A percentile compares a stretch with the other conserved stretches of the same genome.
These are phyloP conservation scores for Strigamia transsilvanica DNA, from an alignment of 2,888 invertebrate species.

Conservation along the genomic window DNA sequence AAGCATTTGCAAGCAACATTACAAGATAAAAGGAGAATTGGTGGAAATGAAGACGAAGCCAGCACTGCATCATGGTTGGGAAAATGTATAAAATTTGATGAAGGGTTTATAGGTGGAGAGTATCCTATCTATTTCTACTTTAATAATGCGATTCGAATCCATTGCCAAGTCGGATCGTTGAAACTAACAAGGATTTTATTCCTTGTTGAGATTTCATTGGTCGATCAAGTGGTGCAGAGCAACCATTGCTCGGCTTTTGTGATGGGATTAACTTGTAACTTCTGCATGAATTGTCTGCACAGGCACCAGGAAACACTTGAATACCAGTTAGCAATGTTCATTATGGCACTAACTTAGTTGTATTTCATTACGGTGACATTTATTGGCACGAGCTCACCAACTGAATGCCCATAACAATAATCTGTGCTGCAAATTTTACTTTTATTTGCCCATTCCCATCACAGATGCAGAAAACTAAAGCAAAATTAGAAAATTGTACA, in stretches of 20 bases:
- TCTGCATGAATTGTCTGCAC: slow-evolving; percentile 42
- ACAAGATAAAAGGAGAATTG: too few species aligned
- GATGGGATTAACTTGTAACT: slow-evolving; percentile 45
- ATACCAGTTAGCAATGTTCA: slow-evolving; percentile 47
- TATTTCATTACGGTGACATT: slow-evolving; percentile 36
- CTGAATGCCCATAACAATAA: slow-evolving; percentile 29
- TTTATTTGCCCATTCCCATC: slow-evolving; percentile 14
- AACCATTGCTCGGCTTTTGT: slow-evolving; percentile 31
- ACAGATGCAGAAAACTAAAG: background rate
- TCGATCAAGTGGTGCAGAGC: slow-evolving; percentile 24
- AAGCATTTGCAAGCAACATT: too few species aligned
- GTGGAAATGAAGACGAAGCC: too few species aligned
- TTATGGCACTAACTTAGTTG: slow-evolving; percentile 36
- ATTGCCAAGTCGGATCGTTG: background rate
- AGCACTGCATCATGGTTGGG: too few species aligned
- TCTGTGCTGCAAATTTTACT: slow-evolving; percentile 36
- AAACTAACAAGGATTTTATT: slow-evolving; percentile 45
- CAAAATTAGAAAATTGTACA: slow-evolving; percentile 39
- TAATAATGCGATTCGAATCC: background rate
- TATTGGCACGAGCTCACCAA: slow-evolving; percentile 42
- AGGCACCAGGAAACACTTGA: slow-evolving; percentile 45
- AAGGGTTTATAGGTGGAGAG: too few species aligned
- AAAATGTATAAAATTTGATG: too few species aligned
- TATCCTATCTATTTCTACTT: background rate
- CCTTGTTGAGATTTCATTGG: slow-evolving; percentile 29